phyloP scores from a whole-genome alignment of 92 coral and sea anemone species.

The Porites rus region DNA sequence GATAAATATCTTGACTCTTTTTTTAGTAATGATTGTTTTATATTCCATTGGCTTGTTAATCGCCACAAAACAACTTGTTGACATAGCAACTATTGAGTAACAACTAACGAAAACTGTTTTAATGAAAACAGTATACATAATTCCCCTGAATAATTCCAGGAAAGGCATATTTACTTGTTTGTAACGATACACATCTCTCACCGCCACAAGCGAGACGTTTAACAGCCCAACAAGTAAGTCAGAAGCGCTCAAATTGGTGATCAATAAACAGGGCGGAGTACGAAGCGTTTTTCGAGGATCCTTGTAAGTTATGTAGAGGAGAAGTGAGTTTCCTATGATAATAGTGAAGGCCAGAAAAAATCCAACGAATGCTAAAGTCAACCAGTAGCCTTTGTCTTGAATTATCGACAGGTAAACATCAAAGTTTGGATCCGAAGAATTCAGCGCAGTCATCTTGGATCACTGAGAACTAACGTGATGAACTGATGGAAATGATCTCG shows the following conservation, averaged over 20 bases:
- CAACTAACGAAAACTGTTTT: slow-evolving; percentile 41
- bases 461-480: too few species aligned
- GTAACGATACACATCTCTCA: slow-evolving; percentile 39
- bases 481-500: too few species aligned
- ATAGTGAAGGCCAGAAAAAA: slow-evolving; percentile 12
- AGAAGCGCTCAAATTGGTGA: slow-evolving; percentile 29
- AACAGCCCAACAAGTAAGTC: slow-evolving; percentile 42
- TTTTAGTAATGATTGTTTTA: slow-evolving; percentile 34
- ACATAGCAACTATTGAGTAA: slow-evolving; percentile 44
- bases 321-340: slow-evolving; percentile 21
- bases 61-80: slow-evolving; percentile 41
- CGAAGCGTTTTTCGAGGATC: slow-evolving; percentile 38
- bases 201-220: slow-evolving; percentile 17
- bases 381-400: slow-evolving; percentile 9
- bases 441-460: neutral
- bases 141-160: neutral
- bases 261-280: slow-evolving; percentile 19
- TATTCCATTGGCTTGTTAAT: slow-evolving; percentile 36
- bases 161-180: slow-evolving; percentile 1
- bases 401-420: slow-evolving; percentile 38
- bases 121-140: neutral
- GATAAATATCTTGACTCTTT: slow-evolving; percentile 36
- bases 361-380: slow-evolving; percentile 31
- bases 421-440: slow-evolving; percentile 23
- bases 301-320: slow-evolving; percentile 27